Conservation (phyloP, 2,797 vertebrate genomes). For the Euthynnus affinis region DNA sequence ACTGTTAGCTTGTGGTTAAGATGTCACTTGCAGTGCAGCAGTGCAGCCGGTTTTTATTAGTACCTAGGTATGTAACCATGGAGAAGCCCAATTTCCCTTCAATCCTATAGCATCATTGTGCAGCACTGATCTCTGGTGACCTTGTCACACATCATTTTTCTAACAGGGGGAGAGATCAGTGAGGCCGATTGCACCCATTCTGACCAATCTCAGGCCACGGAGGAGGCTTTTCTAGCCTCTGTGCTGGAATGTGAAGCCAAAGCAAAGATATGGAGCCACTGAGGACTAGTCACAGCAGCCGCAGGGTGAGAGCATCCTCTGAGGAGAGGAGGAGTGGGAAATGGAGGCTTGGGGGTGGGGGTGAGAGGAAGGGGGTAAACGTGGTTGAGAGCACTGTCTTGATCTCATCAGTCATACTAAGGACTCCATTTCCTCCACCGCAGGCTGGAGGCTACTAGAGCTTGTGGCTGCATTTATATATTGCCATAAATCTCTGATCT, state of each 20-base stretch:
- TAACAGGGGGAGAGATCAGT: constrained; percentile 43
- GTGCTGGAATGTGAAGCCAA: constrained; percentile 67
- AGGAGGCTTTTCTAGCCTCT: constrained; percentile 49
- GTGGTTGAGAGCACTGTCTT: constrained; percentile 75
- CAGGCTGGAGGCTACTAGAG: constrained; percentile 76
- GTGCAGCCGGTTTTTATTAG: constrained; percentile 47
- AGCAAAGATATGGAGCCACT: constrained; percentile 63
- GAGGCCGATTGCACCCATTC: constrained; percentile 30
- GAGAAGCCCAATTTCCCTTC: constrained; percentile 61
- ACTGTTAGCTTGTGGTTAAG: constrained; percentile 37
- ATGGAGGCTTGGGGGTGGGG: constrained; percentile 47
- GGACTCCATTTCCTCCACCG: constrained; percentile 82
- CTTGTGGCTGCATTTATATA: constrained; percentile 82
- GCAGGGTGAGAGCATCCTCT: constrained; percentile 69
- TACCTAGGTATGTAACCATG: constrained; percentile 33
- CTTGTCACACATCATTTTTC: constrained; percentile 68
- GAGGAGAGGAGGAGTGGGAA: constrained; percentile 63
- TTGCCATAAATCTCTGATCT: constrained; percentile 85
- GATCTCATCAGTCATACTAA: constrained; percentile 85
- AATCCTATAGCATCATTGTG: constrained; percentile 44
- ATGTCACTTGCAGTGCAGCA: constrained; percentile 48
- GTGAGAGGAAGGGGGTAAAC: constrained; percentile 45
- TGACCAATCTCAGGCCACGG: constrained; percentile 51
- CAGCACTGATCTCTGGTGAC: constrained; percentile 67
- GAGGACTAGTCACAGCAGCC: constrained; percentile 67